Base-by-base conservation (phyloP, 2,888 invertebrate species). In the Apamea monoglypha region DNA sequence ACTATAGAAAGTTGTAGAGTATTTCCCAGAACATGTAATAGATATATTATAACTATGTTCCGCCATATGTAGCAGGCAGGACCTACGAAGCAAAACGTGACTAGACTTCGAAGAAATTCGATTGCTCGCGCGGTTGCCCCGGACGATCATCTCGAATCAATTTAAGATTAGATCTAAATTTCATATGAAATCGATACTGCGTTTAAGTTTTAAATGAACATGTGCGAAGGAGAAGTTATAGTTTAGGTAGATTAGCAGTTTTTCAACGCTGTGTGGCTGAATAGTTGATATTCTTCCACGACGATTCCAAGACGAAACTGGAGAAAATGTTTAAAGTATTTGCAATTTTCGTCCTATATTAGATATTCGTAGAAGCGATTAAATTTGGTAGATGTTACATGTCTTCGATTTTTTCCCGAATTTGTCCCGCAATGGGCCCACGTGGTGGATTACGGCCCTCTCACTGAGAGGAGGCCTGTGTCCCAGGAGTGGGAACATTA, bases 101-200 rank as follows among this genome's bases (percentile, higher is more conserved):
- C 92, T 85, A 87, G 94, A 93, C 91, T 94, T 73, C 72, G 89
- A 92, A 93, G 91, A 91, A 91, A 93, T 92, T 92, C 94, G 92
- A 94, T 94, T 92, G 92, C 91, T 88, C 90, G 92, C 91, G 90
- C 90, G 92, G 91, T 88, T 91, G 91, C 89, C 87, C 88, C 90
- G 85, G 85, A 89, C 91, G 92, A 94, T 94, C 93, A 92, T 92
- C 92, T 91, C 90, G 91, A 94, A 95, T 95, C 95, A 93, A 95
- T 95, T 95, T 94, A 86, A 95, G 94, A 95, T 95, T 94, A 94
- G 91, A 94, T 95, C 94, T 93, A 93, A 94, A 94, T 94, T 94
- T 94, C 91, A 93, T 92, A 93, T 91, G 88, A 91, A 89, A 91
- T 90, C 87, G 81, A 87, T 88, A 79, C 74, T 70, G 67, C 67